Base-by-base conservation (phyloP, 2,797 vertebrate genomes). In the Protosalanx chinensis region DNA sequence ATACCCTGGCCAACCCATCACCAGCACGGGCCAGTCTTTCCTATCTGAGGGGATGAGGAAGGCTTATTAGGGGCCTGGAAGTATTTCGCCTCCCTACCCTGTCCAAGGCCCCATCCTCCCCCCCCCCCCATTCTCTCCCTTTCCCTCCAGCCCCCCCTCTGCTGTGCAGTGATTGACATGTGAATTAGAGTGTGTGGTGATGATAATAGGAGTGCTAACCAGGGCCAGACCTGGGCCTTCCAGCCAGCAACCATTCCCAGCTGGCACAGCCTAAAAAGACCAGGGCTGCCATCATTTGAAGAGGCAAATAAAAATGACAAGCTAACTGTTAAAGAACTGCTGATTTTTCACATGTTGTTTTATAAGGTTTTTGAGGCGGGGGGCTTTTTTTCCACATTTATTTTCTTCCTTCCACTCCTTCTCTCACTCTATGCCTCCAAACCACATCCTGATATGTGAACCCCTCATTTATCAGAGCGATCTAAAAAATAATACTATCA, bases 221-320 rank as follows among this genome's bases (percentile, higher is more conserved):
- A 71, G 74, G 87, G 89, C 91, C 90, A 90, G 91, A 87, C 88
- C 82, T 74, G 85, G 70, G 73, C 84, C 82, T 89, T 90, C 85
- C 80, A 88, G 87, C 88, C 88, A 88, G 90, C 87, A 78, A 81
- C 88, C 89, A 79, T 88, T 91, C 89, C 74, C 76, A 82, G 85
- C 86, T 92, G 92, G 91, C 91, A 88, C 49, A 0, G 75, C 81
- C 90, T 92, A 82, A 90, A 92, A 92, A 75, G 89, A 86, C 84
- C 10, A 85, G 81, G 70, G 71, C 87, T 88, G 88, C 87, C 89
- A 89, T 88, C 87, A 82, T 89, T 87, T 86, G 89, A 92, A 84
- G 90, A 90, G 86, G 86, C 88, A 90, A 91, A 92, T 93, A 91
- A 92, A 92, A 91, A 92, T 90, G 90, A 92, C 91, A 92, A 88